Conservation (phyloP, 1,140 invertebrate species). For the Zaprionus kolodkinae region DNA sequence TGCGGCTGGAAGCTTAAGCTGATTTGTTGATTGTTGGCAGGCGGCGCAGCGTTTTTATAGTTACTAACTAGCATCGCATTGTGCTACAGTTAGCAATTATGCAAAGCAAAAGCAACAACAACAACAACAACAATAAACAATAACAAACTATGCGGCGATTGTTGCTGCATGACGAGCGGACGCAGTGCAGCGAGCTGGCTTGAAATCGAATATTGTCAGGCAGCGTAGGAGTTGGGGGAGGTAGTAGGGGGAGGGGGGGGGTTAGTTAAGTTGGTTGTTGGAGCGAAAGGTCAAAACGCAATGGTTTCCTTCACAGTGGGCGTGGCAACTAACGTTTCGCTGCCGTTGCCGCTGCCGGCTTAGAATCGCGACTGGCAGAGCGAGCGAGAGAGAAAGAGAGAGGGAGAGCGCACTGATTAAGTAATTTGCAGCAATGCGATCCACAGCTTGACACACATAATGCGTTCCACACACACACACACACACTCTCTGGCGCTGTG, state of each 20-base stretch:
- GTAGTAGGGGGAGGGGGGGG: background rate
- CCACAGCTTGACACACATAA: constrained; percentile 30
- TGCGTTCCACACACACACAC: constrained; percentile 24
- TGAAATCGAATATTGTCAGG: constrained; percentile 62
- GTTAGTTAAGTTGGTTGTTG: background rate
- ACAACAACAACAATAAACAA: constrained; percentile 28
- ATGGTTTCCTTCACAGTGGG: background rate
- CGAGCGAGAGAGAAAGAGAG: background rate
- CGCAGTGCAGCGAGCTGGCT: constrained; percentile 52
- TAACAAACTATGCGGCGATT: constrained; percentile 50
- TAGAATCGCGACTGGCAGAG: background rate
- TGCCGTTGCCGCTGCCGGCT: background rate
- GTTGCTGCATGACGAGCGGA: constrained; percentile 37
- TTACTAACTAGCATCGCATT: constrained; percentile 37
- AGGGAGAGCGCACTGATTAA: background rate
- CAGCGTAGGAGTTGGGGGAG: background rate
- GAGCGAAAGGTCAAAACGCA: background rate
- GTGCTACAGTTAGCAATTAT: constrained; percentile 78
- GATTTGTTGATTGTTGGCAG: constrained; percentile 59
- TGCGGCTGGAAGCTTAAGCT: constrained; percentile 39
- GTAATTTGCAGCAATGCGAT: constrained; percentile 16
- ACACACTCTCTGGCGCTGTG: too few species aligned
- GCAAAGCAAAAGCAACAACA: constrained; percentile 55
- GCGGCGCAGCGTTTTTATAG: constrained; percentile 63
- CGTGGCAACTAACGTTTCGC: background rate